Percentiles rank a stretch among this genome's conserved stretches.
These are phyloP conservation scores for Cromileptes altivelis DNA, from an alignment of 2,113 vertebrate genomes.

Conservation along the genomic window DNA sequence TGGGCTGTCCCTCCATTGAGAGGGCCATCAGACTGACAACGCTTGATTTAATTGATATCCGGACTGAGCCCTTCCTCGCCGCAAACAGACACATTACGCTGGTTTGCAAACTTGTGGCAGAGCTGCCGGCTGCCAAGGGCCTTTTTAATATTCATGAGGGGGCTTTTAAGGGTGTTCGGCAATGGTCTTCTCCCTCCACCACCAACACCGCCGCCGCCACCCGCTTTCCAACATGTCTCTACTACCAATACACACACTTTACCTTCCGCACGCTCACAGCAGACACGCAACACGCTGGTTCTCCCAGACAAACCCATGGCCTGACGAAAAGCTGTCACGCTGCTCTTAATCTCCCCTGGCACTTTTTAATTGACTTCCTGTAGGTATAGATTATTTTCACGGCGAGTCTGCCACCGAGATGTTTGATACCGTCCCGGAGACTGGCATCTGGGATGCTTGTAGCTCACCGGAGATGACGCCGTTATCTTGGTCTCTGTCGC, in stretches of 20 bases:
- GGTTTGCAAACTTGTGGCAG: slow-evolving; percentile 94
- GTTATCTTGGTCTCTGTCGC: slow-evolving; percentile 55
- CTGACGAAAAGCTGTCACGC: slow-evolving; percentile 85
- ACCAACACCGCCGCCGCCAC: slow-evolving; percentile 31
- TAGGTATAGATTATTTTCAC: slow-evolving; percentile 93
- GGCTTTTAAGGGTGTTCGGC: slow-evolving; percentile 78
- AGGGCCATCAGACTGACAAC: slow-evolving; percentile 91
- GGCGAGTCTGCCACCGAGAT: slow-evolving; percentile 84
- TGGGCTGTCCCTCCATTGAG: slow-evolving; percentile 96
- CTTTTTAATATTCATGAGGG: slow-evolving; percentile 83
- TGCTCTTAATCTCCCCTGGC: slow-evolving; percentile 94
- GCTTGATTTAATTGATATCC: slow-evolving; percentile 95
- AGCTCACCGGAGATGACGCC: slow-evolving; percentile 70
- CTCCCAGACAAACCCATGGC: slow-evolving; percentile 80
- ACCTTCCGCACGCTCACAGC: slow-evolving; percentile 55
- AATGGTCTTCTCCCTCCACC: slow-evolving; percentile 52
- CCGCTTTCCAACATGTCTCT: slow-evolving; percentile 68
- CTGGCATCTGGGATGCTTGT: slow-evolving; percentile 79
- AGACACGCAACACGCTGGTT: slow-evolving; percentile 51
- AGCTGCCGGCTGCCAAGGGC: slow-evolving; percentile 71
- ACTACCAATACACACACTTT: slow-evolving; percentile 63
- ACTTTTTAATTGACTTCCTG: slow-evolving; percentile 96
- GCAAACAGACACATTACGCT: slow-evolving; percentile 95
- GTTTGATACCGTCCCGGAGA: slow-evolving; percentile 80
- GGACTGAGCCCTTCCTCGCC: slow-evolving; percentile 88